These are phyloP conservation scores for Rhinopithecus roxellana DNA, from an alignment of 2,113 vertebrate species.

Conservation along the genomic window DNA sequence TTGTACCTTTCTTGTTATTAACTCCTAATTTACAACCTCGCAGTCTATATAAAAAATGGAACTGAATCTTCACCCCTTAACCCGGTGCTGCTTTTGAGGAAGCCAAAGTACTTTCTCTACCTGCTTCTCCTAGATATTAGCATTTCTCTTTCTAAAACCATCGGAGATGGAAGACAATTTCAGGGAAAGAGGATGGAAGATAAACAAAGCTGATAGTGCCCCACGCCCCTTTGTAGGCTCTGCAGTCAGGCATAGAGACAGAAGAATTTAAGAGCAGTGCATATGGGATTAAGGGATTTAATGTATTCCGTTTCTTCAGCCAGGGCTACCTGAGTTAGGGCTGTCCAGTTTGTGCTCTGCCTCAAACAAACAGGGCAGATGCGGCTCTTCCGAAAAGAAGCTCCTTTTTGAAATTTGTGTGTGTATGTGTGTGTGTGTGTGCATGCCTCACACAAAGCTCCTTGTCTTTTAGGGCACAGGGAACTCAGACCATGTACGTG, in stretches of 20 bases:
- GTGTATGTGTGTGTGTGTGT: too few relatives aligned
- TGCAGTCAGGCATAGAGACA: background rate
- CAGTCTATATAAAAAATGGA: background rate
- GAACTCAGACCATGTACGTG: background rate
- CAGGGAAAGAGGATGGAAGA: background rate
- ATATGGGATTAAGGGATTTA: background rate
- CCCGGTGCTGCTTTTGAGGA: background rate
- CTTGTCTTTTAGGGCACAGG: background rate
- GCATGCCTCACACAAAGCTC: background rate
- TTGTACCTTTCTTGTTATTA: background rate
- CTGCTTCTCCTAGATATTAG: background rate
- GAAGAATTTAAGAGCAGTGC: too few relatives aligned
- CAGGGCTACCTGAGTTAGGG: background rate
- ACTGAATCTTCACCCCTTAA: background rate
- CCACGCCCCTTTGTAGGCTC: fast-evolving
- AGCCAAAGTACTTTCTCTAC: background rate
- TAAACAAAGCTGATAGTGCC: fast-evolving
- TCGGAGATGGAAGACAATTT: background rate
- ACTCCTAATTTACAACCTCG: background rate
- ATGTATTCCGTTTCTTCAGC: background rate
- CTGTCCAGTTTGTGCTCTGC: background rate
- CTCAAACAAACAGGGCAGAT: background rate
- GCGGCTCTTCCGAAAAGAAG: background rate
- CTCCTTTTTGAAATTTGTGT: background rate
- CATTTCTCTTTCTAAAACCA: background rate